phyloP scores from a whole-genome alignment of 37 sponge, comb jelly and placozoan genomes.

The Mnemiopsis leidyi region DNA sequence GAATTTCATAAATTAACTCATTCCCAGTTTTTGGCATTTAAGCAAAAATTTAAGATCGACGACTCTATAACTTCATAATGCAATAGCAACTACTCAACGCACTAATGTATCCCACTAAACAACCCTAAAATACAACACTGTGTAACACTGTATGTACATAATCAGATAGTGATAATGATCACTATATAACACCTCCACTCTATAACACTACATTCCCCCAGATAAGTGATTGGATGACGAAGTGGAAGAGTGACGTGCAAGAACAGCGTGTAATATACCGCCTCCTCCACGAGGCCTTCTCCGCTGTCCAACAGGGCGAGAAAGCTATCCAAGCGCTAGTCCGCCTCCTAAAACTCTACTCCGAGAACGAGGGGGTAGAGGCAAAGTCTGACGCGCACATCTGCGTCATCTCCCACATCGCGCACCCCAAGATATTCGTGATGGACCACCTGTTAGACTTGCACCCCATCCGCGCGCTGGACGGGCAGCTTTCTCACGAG shows the following conservation, averaged over 20 bases:
- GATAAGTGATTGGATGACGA: background rate
- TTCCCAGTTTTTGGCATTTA: no score
- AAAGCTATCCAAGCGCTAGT: slow-evolving; percentile 32
- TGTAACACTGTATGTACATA: no score
- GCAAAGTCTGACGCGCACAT: slow-evolving; percentile 32
- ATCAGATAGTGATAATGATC: no score
- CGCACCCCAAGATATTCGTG: slow-evolving; percentile 45
- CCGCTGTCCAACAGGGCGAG: slow-evolving; percentile 14
- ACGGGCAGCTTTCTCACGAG: slow-evolving; percentile 25
- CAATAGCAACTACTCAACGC: no score
- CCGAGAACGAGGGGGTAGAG: slow-evolving; percentile 41
- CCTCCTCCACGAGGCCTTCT: slow-evolving; percentile 46
- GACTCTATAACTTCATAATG: no score
- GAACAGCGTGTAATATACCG: background rate
- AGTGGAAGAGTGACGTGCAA: slow-evolving; percentile 14
- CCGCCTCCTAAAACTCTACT: slow-evolving; percentile 23
- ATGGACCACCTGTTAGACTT: slow-evolving; percentile 54
- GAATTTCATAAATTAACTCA: no score
- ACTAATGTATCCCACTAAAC: no score
- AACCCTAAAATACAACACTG: no score
- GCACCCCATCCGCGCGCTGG: slow-evolving; percentile 40
- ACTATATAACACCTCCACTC: no score
- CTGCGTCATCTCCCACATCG: slow-evolving; percentile 46
- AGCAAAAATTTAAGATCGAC: no score
- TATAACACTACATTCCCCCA: no score